Base-by-base conservation (phyloP, 2,113 vertebrate genomes). In the Beaufortia kweichowensis region DNA sequence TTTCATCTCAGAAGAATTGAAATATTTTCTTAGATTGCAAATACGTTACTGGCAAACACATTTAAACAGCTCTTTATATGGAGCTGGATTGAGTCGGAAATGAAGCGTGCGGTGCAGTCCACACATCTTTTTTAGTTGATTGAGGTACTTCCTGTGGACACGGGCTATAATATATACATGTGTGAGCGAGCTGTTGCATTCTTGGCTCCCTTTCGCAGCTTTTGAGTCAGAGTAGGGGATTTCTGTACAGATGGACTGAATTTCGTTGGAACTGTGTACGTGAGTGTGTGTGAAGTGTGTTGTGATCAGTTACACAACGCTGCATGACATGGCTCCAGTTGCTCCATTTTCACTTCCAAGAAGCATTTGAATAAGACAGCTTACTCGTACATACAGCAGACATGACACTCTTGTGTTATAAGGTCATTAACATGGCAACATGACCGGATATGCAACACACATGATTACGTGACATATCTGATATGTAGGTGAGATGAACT, bases 381-480 rank as follows among this genome's bases (percentile, higher is more conserved):
- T 28, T 41, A 46, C 46, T 24, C 35, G 12, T 10, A 33, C 29
- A 24, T 23, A 50, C n/a, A 28, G 46, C 55, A 59, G 63, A 71
- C 65, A 1, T 28, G 35, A 4, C 57, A 17, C 48, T 46, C 28
- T 2, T 41, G 11, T 9, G 39, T 56, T 57, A 26, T 81, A 39
- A 33, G 62, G 26, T 80, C 15, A 33, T 26, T 59, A 28, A 23
- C 26, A 33, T 56, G 65, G 60, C 60, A 65, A 71, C 41, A 66
- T 50, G 17, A 67, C 61, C 12, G 46, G 68, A 66, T 61, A 66
- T 15, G 9, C 21, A 23, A n/a, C 39, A 76, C 43, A 60, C 31
- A 41, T 53, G 43, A 59, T 68, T 72, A 81, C 88, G 84, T 89
- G 90, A 90, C 91, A 85, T 26, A 55, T 24, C 83, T 67, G 2